These are phyloP conservation scores for Orientallactaga bullata DNA, from an alignment of 2,113 vertebrate genomes.

Conservation along the genomic window DNA sequence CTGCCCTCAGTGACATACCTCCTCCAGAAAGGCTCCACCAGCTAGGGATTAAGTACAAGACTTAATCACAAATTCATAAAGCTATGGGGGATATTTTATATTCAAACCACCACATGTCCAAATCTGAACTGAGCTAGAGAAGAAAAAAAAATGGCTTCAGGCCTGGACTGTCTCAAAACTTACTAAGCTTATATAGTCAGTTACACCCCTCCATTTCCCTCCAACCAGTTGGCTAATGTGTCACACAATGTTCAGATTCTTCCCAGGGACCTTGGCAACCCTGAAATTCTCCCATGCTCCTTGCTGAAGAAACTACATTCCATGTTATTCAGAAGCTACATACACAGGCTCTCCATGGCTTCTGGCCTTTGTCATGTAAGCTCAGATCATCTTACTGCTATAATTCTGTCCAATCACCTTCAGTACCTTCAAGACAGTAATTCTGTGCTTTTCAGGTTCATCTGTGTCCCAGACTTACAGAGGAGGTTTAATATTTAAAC, in stretches of 20 bases:
- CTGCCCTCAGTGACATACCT: no score
- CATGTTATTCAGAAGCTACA: background rate
- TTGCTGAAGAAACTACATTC: background rate
- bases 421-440: background rate
- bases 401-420: background rate
- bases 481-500: conserved; percentile 47
- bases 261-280: background rate
- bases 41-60: no score
- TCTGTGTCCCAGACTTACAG: background rate
- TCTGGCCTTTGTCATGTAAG: background rate
- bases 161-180: background rate
- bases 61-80: no score
- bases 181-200: background rate
- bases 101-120: no score
- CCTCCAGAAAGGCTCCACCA: no score
- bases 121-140: background rate
- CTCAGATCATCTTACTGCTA: background rate
- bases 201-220: background rate
- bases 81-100: no score
- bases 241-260: background rate
- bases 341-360: background rate
- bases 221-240: background rate
- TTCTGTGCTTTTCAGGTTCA: background rate
- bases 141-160: background rate
- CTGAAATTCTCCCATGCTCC: background rate